Evolutionary conservation across 1,140 invertebrate genomes (phyloP).

Genomic region (Dendrolimus punctatus): DNA sequence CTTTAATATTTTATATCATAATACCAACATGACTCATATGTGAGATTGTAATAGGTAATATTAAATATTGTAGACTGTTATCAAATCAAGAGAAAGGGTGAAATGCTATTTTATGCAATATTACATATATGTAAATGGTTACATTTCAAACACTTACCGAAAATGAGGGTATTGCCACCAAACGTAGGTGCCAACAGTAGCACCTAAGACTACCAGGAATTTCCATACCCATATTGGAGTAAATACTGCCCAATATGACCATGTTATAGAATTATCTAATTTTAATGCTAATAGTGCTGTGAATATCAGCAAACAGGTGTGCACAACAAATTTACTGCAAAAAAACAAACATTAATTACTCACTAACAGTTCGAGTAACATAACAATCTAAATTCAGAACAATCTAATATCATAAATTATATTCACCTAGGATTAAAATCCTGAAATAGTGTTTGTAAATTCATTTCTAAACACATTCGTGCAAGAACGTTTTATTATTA

Average conservation of each 20-base stretch:
- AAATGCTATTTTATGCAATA: too few relatives aligned
- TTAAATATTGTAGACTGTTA: too few relatives aligned
- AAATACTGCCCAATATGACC: slow-evolving; percentile 97
- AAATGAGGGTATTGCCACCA: slow-evolving; percentile 97
- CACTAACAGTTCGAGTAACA: slow-evolving; percentile 11
- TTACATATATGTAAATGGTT: neutral
- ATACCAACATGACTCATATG: too few relatives aligned
- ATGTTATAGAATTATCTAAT: slow-evolving; percentile 87
- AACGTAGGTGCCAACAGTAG: slow-evolving; percentile 91
- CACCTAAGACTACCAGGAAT: slow-evolving; percentile 89
- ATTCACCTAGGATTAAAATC: slow-evolving; percentile 94
- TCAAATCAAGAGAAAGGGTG: too few relatives aligned
- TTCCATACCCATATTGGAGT: slow-evolving; percentile 98
- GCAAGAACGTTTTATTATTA: slow-evolving; percentile 15
- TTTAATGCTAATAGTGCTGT: slow-evolving; percentile 91
- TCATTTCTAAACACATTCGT: slow-evolving; percentile 77
- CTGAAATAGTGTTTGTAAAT: slow-evolving; percentile 91
- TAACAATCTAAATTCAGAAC: slow-evolving; percentile 12
- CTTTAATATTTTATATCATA: too few relatives aligned
- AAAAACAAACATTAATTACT: slow-evolving; percentile 32
- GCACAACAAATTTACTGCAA: slow-evolving; percentile 95
- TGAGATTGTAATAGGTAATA: too few relatives aligned
- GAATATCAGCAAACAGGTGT: slow-evolving; percentile 92
- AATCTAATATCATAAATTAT: slow-evolving; percentile 16
- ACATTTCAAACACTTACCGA: slow-evolving; percentile 72